These are phyloP conservation scores for Teleiodes luculella DNA, from an alignment of 2,888 invertebrate genomes.

Conservation along the genomic window DNA sequence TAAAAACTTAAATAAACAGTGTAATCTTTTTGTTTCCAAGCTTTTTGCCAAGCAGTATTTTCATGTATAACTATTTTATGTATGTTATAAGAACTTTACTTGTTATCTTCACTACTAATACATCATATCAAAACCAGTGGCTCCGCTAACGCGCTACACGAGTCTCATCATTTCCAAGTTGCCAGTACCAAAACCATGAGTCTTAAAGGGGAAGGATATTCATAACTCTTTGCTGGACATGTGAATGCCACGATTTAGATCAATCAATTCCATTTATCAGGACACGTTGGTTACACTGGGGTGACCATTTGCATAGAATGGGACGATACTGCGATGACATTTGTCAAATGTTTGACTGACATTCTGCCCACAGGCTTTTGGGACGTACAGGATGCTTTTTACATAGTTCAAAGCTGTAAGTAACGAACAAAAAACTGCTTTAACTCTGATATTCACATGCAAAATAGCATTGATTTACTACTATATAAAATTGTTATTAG, in stretches of 20 bases:
- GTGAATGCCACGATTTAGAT: conserved; percentile 46
- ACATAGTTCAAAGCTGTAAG: too few relatives aligned
- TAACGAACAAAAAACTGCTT: too few relatives aligned
- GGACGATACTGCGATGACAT: conserved; percentile 36
- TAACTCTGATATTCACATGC: too few relatives aligned
- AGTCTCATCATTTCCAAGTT: conserved; percentile 2
- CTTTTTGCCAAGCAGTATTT: too few relatives aligned
- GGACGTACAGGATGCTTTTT: conserved; percentile 41
- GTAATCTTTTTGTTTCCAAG: too few relatives aligned
- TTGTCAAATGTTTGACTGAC: conserved; percentile 45
- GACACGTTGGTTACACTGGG: conserved; percentile 45
- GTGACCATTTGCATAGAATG: conserved; percentile 77
- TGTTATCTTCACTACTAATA: conserved; percentile 17
- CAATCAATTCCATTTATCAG: conserved; percentile 54
- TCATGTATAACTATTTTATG: too few relatives aligned
- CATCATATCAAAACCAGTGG: conserved; percentile 17
- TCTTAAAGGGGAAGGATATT: background rate
- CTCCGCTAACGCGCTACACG: background rate
- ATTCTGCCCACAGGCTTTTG: conserved; percentile 28
- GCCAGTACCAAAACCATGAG: background rate
- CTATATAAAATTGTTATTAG: too few relatives aligned
- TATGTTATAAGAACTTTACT: conserved; percentile 7
- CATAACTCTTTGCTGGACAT: conserved; percentile 15
- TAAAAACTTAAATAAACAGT: background rate
- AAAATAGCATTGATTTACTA: too few relatives aligned